phyloP scores from a whole-genome alignment of 2,888 invertebrate genomes.

The Lepidochitona cinerea region DNA sequence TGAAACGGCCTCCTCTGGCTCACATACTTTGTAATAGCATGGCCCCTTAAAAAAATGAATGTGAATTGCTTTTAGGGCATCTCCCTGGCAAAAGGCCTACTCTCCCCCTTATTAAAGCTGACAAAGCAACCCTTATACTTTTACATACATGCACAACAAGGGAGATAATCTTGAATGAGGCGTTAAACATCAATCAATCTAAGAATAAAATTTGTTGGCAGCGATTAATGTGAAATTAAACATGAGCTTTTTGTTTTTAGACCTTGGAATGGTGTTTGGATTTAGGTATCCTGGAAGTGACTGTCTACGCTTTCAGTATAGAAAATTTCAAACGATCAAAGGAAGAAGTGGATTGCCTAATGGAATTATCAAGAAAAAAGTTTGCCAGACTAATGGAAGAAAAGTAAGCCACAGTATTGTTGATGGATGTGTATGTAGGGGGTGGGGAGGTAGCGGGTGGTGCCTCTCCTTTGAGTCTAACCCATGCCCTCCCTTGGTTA shows the following conservation, averaged over 20 bases:
- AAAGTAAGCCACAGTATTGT: conserved; percentile 78
- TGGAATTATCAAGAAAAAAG: conserved; percentile 90
- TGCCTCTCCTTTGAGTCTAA: no score
- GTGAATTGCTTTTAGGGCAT: no score
- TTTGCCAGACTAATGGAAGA: conserved; percentile 86
- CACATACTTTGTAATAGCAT: no score
- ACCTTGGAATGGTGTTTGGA: conserved; percentile 92
- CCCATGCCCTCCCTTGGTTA: no score
- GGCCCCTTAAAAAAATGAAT: no score
- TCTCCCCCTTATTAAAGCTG: no score
- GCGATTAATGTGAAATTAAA: background rate
- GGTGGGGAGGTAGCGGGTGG: no score
- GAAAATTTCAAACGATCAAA: conserved; percentile 96
- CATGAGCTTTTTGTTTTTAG: conserved; percentile 52
- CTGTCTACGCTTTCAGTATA: conserved; percentile 98
- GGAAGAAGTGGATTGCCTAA: conserved; percentile 90
- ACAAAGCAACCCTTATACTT: background rate
- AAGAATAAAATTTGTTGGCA: no score
- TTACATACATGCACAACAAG: background rate
- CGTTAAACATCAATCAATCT: no score
- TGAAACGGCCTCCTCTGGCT: no score
- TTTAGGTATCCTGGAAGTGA: conserved; percentile 92
- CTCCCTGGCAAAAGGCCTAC: no score
- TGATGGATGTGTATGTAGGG: no score
- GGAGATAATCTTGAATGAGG: background rate